Conservation (phyloP, 2,113 vertebrate species). For the Orcinus orca region DNA sequence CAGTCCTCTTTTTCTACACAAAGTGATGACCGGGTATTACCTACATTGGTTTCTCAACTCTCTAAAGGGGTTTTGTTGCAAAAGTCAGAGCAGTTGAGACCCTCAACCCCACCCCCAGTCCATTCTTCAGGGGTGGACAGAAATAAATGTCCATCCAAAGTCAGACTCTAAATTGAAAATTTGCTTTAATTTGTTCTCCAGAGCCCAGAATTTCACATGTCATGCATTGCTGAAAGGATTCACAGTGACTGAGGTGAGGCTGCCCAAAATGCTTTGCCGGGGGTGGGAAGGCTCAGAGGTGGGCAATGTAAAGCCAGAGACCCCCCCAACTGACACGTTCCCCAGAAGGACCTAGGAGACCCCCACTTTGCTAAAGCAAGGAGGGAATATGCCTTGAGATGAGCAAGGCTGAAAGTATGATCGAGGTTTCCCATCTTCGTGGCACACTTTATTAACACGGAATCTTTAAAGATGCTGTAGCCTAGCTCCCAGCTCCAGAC, state of each 20-base stretch:
- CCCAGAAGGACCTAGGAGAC: neutral
- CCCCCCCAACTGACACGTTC: fast-evolving
- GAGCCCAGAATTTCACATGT: neutral
- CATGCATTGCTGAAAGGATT: fast-evolving
- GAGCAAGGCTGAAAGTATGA: neutral
- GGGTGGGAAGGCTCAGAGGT: neutral
- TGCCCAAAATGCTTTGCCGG: neutral
- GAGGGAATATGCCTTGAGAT: too few species aligned
- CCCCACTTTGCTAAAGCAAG: neutral
- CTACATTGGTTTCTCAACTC: neutral
- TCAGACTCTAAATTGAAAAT: neutral
- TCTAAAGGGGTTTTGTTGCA: neutral
- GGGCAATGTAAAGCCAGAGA: neutral
- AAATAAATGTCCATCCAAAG: neutral
- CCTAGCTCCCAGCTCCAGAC: neutral
- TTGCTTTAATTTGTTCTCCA: neutral
- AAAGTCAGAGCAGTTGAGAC: neutral
- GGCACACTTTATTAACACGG: fast-evolving
- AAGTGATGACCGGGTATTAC: too few species aligned
- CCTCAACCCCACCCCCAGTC: neutral
- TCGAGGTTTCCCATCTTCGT: too few species aligned
- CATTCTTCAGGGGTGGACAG: neutral
- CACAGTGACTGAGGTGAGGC: fast-evolving
- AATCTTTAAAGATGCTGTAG: neutral
- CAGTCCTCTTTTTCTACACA: neutral